Conservation (phyloP, 2,113 vertebrate genomes). For the Ciconia boyciana region DNA sequence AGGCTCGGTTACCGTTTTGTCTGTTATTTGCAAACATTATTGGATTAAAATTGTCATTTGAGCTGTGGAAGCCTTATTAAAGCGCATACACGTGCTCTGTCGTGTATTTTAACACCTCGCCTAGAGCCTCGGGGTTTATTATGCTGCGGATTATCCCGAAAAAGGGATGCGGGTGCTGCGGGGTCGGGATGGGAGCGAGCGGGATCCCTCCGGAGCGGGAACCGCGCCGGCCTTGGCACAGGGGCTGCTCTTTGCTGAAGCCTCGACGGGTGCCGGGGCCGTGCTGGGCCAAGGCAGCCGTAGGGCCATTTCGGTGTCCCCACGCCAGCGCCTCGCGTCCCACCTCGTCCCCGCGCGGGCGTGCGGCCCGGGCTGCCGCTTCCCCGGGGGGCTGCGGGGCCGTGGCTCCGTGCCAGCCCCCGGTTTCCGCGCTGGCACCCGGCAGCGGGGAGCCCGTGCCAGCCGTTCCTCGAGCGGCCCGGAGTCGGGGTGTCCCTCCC, state of each 20-base stretch:
- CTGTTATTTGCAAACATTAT: background rate
- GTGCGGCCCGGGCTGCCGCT: too few relatives aligned
- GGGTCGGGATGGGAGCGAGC: background rate
- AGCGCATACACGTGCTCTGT: background rate
- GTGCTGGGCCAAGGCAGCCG: background rate
- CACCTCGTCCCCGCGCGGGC: too few relatives aligned
- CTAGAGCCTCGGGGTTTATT: fast-evolving
- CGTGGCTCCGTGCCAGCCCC: too few relatives aligned
- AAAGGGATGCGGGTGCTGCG: background rate
- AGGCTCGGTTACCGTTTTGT: background rate
- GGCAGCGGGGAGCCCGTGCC: too few relatives aligned
- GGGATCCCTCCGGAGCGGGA: background rate
- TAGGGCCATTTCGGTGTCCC: background rate
- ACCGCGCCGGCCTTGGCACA: fast-evolving
- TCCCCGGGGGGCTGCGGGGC: too few relatives aligned
- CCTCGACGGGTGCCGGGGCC: background rate
- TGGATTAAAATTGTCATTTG: background rate
- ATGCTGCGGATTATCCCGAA: fast-evolving
- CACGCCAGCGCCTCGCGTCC: background rate
- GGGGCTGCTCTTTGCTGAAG: fast-evolving
- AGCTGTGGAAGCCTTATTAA: background rate
- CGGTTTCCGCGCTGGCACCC: too few relatives aligned
- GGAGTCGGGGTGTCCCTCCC: too few relatives aligned
- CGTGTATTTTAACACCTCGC: background rate
- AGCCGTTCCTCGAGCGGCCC: too few relatives aligned